Evolutionary conservation across 2,113 vertebrate species (phyloP), one percentile per base, ranked within the genome.

Genomic region (Aviceda subcristata): DNA sequence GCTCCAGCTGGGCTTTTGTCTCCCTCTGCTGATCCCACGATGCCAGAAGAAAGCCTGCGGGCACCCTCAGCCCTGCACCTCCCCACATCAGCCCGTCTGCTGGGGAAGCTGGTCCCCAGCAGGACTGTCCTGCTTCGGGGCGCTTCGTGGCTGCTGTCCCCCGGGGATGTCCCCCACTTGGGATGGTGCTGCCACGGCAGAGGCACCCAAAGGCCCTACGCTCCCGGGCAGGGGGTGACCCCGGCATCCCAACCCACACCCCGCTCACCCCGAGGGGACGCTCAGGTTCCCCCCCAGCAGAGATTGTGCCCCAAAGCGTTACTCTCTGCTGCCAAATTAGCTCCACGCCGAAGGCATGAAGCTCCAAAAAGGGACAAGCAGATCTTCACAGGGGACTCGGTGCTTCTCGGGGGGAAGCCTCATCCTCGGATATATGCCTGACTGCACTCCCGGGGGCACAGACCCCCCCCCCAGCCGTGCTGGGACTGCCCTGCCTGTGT

Each of bases 21-120:
- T 97, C 96, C 96, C 94, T 97, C 96, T 97, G 94, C 94, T 96
- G 96, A 93, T 94, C 53, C 93, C 26, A 0, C 18, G 3, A 38
- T 2, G 2, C 38, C 73, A 69, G 77, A 48, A 72, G 55, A 73
- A 69, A 84, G 43, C 62, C 67, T 32, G 32, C 3, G 8, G 56
- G 38, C 34, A 78, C 30, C 8, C 67, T 23, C 39, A 82, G 50
- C 8, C 38, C n/a, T 9, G 12, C 2, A 0, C 17, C 43, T 55
- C 68, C 68, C 55, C n/a, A 68, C 0, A 78, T 56, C 39, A 41
- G 34, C 56, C n/a, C 1, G 0, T 59, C 43, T 63, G 62, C 43
- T 2, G 7, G 75, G 45, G 38, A 69, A 77, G 88, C 24, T 0
- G 7, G 6, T 62, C 22, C 72, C 68, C 68, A 74, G 23, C 12